A percentile compares a stretch with the other conserved stretches of the same genome.
phyloP scores from a whole-genome alignment of 2,888 invertebrate genomes.

The Dasysyrphus albostriatus region DNA sequence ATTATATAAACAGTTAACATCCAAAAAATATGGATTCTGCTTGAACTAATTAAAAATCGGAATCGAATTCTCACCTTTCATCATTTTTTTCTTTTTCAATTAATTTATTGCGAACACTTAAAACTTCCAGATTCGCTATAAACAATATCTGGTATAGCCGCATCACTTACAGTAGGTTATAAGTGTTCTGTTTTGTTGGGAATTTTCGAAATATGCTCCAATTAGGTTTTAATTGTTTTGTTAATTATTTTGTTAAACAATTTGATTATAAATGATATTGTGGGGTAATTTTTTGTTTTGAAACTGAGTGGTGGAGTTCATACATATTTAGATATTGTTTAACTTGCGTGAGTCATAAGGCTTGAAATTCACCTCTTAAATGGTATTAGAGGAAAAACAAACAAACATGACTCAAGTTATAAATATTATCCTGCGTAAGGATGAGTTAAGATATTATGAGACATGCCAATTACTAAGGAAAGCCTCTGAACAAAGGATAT shows the following conservation, averaged over 20 bases:
- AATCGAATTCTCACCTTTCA: neutral
- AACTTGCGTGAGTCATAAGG: neutral
- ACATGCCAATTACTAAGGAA: neutral
- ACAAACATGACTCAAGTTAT: neutral
- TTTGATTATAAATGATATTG: conserved; percentile 13
- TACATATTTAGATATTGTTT: no score
- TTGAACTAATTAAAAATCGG: conserved; percentile 1
- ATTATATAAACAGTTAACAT: no score
- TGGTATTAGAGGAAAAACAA: neutral
- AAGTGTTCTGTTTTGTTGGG: neutral
- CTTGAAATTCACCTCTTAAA: neutral
- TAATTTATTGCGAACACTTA: conserved; percentile 8
- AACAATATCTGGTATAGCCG: neutral
- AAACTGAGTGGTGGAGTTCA: no score
- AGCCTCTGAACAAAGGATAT: neutral
- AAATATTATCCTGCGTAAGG: neutral
- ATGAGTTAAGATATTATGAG: neutral
- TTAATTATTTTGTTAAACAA: conserved; percentile 43
- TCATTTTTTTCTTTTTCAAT: neutral
- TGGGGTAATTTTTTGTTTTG: neutral
- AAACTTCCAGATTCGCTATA: conserved; percentile 12
- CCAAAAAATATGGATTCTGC: no score
- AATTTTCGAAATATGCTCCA: conserved; percentile 48
- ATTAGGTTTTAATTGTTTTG: conserved; percentile 7
- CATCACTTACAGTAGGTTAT: neutral